Evolutionary conservation across 2,113 vertebrate genomes (phyloP).

Genomic region (Corvus moneduloides): DNA sequence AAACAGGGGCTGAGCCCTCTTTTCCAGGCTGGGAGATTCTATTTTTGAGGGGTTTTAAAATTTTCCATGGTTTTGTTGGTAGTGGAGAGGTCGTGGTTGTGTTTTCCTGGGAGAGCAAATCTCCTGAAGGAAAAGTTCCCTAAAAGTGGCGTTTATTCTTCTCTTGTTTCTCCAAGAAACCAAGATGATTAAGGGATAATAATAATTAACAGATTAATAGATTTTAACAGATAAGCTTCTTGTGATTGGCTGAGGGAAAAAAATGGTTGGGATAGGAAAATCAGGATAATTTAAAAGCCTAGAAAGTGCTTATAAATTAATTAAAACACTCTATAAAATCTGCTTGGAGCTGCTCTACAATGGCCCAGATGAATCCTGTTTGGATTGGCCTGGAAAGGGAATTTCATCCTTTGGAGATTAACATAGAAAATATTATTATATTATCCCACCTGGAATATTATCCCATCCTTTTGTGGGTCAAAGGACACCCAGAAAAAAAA

Average conservation of each 20-base stretch:
- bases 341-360: not conserved
- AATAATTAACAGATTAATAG: not conserved
- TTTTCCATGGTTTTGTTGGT: not conserved
- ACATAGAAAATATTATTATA: not conserved
- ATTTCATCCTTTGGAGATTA: not conserved
- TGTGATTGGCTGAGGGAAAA: too few species aligned
- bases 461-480: not conserved
- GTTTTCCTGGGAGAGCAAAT: not conserved
- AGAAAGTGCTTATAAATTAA: not conserved
- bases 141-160: not conserved
- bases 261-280: not conserved
- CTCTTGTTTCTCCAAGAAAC: not conserved
- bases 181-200: not conserved
- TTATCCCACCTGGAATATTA: not conserved
- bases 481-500: not conserved
- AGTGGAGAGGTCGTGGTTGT: accelerated
- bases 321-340: not conserved
- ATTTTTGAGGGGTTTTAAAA: not conserved
- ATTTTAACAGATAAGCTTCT: not conserved
- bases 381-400: not conserved
- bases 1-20: accelerated
- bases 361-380: not conserved
- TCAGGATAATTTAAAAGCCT: not conserved
- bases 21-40: not conserved
- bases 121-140: not conserved